Evolutionary conservation across 2,797 vertebrate genomes (phyloP).

Genomic region (Mus caroli): DNA sequence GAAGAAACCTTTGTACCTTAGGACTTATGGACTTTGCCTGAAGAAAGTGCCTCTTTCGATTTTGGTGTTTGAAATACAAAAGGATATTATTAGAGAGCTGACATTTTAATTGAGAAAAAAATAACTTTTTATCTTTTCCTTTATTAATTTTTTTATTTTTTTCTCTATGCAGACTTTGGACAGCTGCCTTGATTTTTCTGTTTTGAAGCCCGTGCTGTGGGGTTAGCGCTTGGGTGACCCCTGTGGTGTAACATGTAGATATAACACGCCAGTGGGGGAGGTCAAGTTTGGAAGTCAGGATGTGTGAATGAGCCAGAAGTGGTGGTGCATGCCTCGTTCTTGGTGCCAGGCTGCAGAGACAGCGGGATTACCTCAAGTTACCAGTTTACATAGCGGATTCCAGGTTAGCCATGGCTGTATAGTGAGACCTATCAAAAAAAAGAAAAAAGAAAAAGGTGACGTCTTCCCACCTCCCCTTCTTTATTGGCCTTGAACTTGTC

Average conservation of each 20-base stretch:
- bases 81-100: background rate
- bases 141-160: background rate
- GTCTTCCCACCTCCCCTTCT: background rate
- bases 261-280: fast-evolving
- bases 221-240: background rate
- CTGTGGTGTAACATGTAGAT: fast-evolving
- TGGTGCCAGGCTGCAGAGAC: background rate
- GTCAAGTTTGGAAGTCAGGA: background rate
- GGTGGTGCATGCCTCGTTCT: background rate
- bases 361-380: background rate
- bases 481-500: background rate
- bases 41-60: background rate
- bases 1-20: background rate
- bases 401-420: background rate
- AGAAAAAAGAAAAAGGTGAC: background rate
- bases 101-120: conserved; percentile 17
- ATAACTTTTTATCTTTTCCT: background rate
- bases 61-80: background rate
- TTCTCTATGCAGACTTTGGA: background rate
- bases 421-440: too few relatives aligned
- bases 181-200: background rate
- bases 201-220: background rate
- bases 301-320: too few relatives aligned
- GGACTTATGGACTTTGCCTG: background rate
- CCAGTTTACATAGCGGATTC: background rate